Conservation (phyloP, 2,888 invertebrate genomes). For the Hirtodrosophila histrioides region DNA sequence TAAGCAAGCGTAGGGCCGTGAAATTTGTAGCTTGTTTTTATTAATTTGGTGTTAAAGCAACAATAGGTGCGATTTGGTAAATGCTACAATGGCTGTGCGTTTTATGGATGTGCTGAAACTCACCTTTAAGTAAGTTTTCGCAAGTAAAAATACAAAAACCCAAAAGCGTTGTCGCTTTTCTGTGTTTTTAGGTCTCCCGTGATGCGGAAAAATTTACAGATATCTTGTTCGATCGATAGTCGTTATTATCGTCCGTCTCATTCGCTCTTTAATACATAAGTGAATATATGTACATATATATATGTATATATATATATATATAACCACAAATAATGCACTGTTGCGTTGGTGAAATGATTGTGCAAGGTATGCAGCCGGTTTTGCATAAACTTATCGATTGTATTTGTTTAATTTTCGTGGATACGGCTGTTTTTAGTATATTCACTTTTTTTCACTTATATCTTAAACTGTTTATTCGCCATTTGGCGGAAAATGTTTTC, state of each 20-base stretch:
- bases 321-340: constrained; percentile 11
- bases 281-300: background rate
- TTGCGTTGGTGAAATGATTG: constrained; percentile 71
- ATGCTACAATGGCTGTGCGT: constrained; percentile 64
- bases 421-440: constrained; percentile 30
- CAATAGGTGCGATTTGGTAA: background rate
- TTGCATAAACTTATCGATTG: constrained; percentile 51
- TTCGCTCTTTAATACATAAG: constrained; percentile 14
- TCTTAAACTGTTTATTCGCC: constrained; percentile 42
- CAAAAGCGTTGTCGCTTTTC: constrained; percentile 18
- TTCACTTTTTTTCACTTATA: constrained; percentile 50
- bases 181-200: constrained; percentile 33
- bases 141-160: constrained; percentile 13
- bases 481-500: constrained; percentile 38
- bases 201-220: constrained; percentile 34
- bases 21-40: constrained; percentile 18
- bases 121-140: constrained; percentile 80
- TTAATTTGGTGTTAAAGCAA: constrained; percentile 12
- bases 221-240: constrained; percentile 42
- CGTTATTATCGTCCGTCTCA: constrained; percentile 26
- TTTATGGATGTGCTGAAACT: constrained; percentile 78
- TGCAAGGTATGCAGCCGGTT: constrained; percentile 54
- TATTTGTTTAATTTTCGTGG: constrained; percentile 37
- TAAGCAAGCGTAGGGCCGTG: constrained; percentile 26
- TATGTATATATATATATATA: constrained; percentile 8